Evolutionary conservation across 2,888 invertebrate species (phyloP).

Genomic region (Bursaphelenchus okinawaensis): DNA sequence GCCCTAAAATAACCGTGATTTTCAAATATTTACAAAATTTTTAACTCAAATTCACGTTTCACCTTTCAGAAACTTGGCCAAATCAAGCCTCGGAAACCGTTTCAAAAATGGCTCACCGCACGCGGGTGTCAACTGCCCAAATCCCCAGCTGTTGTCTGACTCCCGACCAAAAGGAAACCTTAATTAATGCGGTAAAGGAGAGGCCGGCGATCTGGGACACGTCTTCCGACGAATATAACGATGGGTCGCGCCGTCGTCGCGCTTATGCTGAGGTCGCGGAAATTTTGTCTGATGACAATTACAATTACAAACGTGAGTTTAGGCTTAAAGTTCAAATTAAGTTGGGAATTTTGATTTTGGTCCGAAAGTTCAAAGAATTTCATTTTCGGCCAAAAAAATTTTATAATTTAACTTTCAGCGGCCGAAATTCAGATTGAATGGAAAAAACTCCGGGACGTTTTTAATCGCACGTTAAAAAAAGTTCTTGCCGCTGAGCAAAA

Average conservation of each 20-base stretch:
- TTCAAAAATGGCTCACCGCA: background rate
- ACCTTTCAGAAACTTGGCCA: background rate
- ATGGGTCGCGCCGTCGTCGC: constrained; percentile 11
- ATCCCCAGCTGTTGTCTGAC: constrained; percentile 24
- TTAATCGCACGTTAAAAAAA: constrained; percentile 24
- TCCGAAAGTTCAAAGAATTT: background rate
- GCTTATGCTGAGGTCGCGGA: constrained; percentile 22
- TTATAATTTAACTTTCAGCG: constrained; percentile 13
- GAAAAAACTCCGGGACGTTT: constrained; percentile 24
- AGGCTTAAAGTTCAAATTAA: background rate
- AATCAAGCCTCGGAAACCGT: background rate
- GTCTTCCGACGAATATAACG: constrained; percentile 9
- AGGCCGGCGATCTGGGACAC: constrained; percentile 29
- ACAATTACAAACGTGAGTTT: background rate
- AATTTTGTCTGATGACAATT: constrained; percentile 16
- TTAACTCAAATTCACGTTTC: no score
- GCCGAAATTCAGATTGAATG: constrained; percentile 26
- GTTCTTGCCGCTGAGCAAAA: constrained; percentile 9
- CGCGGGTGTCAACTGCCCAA: constrained; percentile 13
- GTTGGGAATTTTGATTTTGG: background rate
- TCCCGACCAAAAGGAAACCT: constrained; percentile 23
- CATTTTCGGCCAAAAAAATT: background rate
- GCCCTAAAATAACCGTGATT: no score
- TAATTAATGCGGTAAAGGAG: constrained; percentile 25
- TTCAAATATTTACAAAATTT: no score